phyloP scores from a whole-genome alignment of 1,140 invertebrate genomes.

The Solenopsis fugax region DNA sequence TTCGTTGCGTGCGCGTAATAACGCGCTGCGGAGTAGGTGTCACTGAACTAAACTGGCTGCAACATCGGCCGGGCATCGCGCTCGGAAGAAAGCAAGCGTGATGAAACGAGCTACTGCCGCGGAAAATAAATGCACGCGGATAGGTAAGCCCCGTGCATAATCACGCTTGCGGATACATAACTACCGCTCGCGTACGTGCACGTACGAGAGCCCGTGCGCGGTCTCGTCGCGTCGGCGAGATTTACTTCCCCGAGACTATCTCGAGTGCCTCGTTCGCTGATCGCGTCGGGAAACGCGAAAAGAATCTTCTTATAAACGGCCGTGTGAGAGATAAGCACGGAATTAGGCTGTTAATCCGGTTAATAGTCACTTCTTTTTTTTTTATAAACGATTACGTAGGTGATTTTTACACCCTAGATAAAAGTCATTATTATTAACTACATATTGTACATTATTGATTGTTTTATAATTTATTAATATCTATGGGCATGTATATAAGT shows the following conservation, averaged over 20 bases:
- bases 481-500: too few relatives aligned
- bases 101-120: conserved; percentile 61
- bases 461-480: too few relatives aligned
- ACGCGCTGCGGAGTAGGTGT: conserved; percentile 63
- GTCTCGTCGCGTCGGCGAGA: background rate
- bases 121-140: conserved; percentile 64
- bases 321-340: background rate
- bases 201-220: background rate
- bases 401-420: too few relatives aligned
- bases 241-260: background rate
- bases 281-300: background rate
- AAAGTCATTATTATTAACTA: too few relatives aligned
- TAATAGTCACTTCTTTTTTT: too few relatives aligned
- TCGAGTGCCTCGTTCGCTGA: background rate
- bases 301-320: background rate
- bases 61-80: conserved; percentile 33
- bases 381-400: too few relatives aligned
- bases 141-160: conserved; percentile 42
- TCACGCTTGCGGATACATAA: conserved; percentile 42
- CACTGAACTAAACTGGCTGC: conserved; percentile 72
- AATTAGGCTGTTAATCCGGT: background rate
- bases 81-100: conserved; percentile 69
- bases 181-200: background rate
- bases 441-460: too few relatives aligned
- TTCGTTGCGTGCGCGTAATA: conserved; percentile 67